A percentile compares a stretch with the other conserved stretches of the same genome.
These are phyloP conservation scores for Okamejei kenojei DNA, from an alignment of 2,797 vertebrate genomes.

Conservation along the genomic window DNA sequence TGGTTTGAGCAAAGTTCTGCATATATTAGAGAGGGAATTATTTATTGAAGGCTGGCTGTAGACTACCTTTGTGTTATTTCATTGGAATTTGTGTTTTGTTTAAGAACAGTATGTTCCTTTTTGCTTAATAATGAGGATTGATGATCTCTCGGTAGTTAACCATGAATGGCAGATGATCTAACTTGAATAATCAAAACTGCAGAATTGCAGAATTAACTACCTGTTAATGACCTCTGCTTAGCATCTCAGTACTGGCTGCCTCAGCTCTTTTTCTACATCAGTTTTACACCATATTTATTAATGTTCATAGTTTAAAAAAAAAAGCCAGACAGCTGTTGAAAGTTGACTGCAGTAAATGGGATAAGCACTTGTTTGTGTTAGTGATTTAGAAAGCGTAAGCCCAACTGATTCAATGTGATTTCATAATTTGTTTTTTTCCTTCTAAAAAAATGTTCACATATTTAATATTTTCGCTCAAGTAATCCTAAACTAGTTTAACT, in stretches of 20 bases:
- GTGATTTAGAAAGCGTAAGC: neutral
- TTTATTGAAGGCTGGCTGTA: neutral
- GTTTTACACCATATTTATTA: slow-evolving; percentile 9
- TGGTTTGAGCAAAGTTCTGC: no score
- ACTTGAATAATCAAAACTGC: neutral
- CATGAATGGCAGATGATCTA: neutral
- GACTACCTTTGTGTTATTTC: neutral
- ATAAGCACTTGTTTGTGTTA: neutral
- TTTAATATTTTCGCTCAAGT: neutral
- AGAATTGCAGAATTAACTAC: neutral
- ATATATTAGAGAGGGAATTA: no score
- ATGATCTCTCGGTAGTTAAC: neutral
- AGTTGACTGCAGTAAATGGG: neutral
- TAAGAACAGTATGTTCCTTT: neutral
- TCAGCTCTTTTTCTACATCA: neutral
- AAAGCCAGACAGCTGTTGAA: neutral
- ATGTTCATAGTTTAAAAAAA: neutral
- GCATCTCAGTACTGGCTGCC: neutral
- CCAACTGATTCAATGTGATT: neutral
- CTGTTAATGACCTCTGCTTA: neutral
- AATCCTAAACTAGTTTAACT: neutral
- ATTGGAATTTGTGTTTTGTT: neutral
- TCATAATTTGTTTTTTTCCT: neutral
- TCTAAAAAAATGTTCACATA: neutral
- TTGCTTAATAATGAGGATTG: neutral